A percentile compares a stretch with the other conserved stretches of the same genome.
phyloP scores from a whole-genome alignment of 2,797 vertebrate species.

The Pogonophryne albipinna region DNA sequence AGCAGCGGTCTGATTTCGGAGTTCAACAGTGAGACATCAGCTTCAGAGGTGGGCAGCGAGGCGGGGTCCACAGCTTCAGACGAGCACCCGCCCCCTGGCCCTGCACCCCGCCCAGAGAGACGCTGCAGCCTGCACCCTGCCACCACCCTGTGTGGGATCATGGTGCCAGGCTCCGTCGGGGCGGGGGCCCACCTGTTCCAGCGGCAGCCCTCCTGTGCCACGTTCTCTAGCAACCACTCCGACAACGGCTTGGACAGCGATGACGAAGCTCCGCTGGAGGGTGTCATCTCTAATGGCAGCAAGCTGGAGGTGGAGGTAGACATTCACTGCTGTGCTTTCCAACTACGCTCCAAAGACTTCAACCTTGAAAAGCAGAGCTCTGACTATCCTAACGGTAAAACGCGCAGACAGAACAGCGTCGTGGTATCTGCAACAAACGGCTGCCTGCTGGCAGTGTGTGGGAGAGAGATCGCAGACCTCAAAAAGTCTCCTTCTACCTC shows the following conservation, averaged over 20 bases:
- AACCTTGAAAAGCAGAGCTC: constrained; percentile 76
- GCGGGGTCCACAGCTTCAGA: constrained; percentile 96
- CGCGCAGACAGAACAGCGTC: constrained; percentile 91
- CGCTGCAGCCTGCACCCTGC: constrained; percentile 93
- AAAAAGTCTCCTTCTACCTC: constrained; percentile 94
- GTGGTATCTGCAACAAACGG: constrained; percentile 89
- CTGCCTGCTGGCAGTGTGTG: constrained; percentile 86
- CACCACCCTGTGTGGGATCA: constrained; percentile 79
- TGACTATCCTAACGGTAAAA: constrained; percentile 78
- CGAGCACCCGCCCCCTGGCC: constrained; percentile 86
- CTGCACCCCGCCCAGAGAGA: constrained; percentile 87
- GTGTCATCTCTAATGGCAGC: constrained; percentile 95
- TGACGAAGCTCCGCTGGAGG: constrained; percentile 93
- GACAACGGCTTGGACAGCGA: constrained; percentile 97
- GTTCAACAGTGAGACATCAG: constrained; percentile 94
- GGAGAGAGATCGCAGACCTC: constrained; percentile 90
- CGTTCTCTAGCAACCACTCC: constrained; percentile 96
- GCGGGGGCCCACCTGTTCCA: constrained; percentile 86
- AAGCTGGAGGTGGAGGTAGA: constrained; percentile 97
- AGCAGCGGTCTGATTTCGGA: constrained; percentile 93
- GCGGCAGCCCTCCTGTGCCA: constrained; percentile 92
- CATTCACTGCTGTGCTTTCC: constrained; percentile 95
- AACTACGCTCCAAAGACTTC: constrained; percentile 81
- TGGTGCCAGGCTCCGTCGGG: constrained; percentile 61
- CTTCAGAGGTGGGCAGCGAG: constrained; percentile 96